Conservation (phyloP, 2,797 vertebrate species). For the Amazonetta brasiliensis region DNA sequence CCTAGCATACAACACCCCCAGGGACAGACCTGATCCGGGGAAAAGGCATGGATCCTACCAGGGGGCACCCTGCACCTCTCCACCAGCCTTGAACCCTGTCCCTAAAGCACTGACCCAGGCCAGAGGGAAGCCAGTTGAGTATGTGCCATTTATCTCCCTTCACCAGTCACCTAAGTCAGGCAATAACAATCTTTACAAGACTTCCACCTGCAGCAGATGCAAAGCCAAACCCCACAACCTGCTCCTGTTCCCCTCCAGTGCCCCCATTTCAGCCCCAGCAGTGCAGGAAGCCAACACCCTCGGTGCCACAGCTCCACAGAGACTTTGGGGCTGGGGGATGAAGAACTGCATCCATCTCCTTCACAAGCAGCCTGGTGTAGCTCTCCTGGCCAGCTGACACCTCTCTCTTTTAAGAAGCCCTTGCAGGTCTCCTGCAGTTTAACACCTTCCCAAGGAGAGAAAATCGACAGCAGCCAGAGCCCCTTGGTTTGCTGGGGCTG, state of each 20-base stretch:
- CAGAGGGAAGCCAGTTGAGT: not conserved
- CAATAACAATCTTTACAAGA: not conserved
- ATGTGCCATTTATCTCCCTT: not conserved
- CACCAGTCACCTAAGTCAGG: not conserved
- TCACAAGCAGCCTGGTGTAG: fast-evolving
- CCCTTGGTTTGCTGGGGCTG: not conserved
- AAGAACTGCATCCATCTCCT: not conserved
- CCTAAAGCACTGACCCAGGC: not conserved
- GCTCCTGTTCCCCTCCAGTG: not conserved
- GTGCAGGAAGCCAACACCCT: not conserved
- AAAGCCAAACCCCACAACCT: not conserved
- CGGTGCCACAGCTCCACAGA: not conserved
- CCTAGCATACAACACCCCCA: fast-evolving
- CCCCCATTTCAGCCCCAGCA: not conserved
- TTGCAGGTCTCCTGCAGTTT: not conserved
- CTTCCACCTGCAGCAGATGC: not conserved
- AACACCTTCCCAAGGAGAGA: not conserved
- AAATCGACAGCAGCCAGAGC: not conserved
- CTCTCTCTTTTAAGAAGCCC: not conserved
- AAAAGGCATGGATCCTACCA: not conserved
- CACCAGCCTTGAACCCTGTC: not conserved
- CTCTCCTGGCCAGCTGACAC: not conserved
- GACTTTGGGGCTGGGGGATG: not conserved
- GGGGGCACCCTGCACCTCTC: not conserved
- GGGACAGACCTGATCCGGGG: not conserved